Conservation (phyloP, 2,113 vertebrate species). For the Odocoileus hemionus region DNA sequence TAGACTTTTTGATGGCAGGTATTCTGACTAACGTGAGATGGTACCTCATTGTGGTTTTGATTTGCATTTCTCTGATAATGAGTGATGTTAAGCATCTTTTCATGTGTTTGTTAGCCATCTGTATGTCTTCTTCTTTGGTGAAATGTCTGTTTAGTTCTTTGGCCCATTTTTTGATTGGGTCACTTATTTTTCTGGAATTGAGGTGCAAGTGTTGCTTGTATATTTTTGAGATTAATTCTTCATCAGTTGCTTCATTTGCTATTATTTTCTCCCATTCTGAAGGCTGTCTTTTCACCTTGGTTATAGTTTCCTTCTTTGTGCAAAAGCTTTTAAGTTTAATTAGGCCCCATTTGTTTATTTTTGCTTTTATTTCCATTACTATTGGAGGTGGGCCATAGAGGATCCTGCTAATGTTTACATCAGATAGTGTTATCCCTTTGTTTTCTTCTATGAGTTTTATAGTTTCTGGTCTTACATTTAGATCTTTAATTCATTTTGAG, state of each 20-base stretch:
- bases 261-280: not conserved
- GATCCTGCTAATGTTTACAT: not conserved
- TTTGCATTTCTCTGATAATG: not conserved
- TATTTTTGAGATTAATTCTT: not conserved
- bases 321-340: not conserved
- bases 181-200: fast-evolving
- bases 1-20: not conserved
- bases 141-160: not conserved
- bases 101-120: not conserved
- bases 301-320: not conserved
- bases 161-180: not conserved
- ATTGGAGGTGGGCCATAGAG: not conserved
- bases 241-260: fast-evolving
- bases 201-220: not conserved
- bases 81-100: not conserved
- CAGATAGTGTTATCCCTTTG: not conserved
- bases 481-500: not conserved
- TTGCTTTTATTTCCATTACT: not conserved
- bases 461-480: not conserved
- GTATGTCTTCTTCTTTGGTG: not conserved
- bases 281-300: not conserved
- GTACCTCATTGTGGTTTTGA: not conserved
- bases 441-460: not conserved
- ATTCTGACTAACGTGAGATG: fast-evolving
- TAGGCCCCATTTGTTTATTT: not conserved